phyloP scores from a whole-genome alignment of 1,140 invertebrate genomes.

The Eciton burchellii region DNA sequence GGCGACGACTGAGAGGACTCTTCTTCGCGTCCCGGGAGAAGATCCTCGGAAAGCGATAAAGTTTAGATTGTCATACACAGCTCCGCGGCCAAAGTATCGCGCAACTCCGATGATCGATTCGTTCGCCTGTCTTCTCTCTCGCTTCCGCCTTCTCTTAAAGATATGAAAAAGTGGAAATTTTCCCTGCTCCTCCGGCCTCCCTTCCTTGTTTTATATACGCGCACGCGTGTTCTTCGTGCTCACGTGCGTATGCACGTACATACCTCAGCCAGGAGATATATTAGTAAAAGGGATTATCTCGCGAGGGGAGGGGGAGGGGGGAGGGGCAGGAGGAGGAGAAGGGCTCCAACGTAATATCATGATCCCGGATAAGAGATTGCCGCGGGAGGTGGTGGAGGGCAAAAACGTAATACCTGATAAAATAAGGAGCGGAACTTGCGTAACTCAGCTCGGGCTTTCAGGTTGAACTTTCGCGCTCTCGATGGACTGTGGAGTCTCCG shows the following conservation, averaged over 20 bases:
- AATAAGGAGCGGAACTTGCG: slow-evolving; percentile 30
- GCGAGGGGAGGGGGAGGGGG: too few relatives aligned
- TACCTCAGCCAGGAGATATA: slow-evolving; percentile 21
- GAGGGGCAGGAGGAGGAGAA: too few relatives aligned
- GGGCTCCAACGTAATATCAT: slow-evolving; percentile 31
- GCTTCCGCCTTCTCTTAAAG: background rate
- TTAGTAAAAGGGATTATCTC: slow-evolving; percentile 8
- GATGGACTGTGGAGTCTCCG: slow-evolving; percentile 33
- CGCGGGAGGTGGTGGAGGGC: slow-evolving; percentile 4
- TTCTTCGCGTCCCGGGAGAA: background rate
- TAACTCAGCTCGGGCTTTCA: slow-evolving; percentile 38
- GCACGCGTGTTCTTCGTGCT: background rate
- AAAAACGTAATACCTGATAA: slow-evolving; percentile 58
- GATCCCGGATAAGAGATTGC: slow-evolving; percentile 52
- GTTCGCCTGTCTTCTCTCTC: background rate
- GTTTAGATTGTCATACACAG: slow-evolving; percentile 51
- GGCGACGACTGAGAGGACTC: slow-evolving; percentile 17
- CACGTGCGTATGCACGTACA: background rate
- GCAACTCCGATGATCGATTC: slow-evolving; percentile 18
- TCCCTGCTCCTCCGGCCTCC: background rate
- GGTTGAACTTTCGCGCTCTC: slow-evolving; percentile 20
- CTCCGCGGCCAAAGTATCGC: slow-evolving; percentile 37
- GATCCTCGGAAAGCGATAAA: slow-evolving; percentile 47
- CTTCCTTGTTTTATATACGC: slow-evolving; percentile 1
- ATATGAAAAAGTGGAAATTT: slow-evolving; percentile 34